These are phyloP conservation scores for Muschampia plurimacula DNA, from an alignment of 2,888 invertebrate genomes.

Conservation along the genomic window DNA sequence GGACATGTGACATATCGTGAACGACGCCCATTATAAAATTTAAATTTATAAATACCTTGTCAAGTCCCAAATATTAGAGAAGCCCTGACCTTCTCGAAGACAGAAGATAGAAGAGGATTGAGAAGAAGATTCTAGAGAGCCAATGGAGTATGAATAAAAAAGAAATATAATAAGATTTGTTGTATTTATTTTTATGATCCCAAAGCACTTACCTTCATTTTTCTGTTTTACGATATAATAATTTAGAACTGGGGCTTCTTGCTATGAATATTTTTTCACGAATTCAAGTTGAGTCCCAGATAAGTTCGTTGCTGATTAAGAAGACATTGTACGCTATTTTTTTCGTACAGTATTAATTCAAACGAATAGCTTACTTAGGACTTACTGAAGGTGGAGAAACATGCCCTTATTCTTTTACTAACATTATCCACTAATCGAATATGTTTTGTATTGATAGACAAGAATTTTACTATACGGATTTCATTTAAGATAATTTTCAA, in stretches of 20 bases:
- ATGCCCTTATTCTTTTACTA: too few species aligned
- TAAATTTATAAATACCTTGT: conserved; percentile 21
- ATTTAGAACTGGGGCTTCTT: neutral
- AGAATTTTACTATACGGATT: neutral
- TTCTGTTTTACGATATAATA: neutral
- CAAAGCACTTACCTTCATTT: neutral
- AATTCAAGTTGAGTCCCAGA: neutral
- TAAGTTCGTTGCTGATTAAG: too few species aligned
- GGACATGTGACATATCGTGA: neutral
- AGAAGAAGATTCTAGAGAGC: neutral
- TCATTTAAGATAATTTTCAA: too few species aligned
- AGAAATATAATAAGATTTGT: neutral
- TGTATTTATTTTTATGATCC: neutral
- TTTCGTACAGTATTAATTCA: too few species aligned
- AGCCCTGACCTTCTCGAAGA: neutral
- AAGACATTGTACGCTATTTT: too few species aligned
- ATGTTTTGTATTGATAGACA: too few species aligned
- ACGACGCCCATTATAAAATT: neutral
- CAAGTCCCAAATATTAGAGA: neutral
- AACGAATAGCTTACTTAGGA: too few species aligned
- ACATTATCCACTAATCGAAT: too few species aligned
- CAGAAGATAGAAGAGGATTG: neutral
- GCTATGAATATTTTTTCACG: neutral
- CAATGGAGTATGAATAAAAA: neutral
- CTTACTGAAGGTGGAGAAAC: too few species aligned